Conservation (phyloP, 2,797 vertebrate species). For the Artibeus lituratus region DNA sequence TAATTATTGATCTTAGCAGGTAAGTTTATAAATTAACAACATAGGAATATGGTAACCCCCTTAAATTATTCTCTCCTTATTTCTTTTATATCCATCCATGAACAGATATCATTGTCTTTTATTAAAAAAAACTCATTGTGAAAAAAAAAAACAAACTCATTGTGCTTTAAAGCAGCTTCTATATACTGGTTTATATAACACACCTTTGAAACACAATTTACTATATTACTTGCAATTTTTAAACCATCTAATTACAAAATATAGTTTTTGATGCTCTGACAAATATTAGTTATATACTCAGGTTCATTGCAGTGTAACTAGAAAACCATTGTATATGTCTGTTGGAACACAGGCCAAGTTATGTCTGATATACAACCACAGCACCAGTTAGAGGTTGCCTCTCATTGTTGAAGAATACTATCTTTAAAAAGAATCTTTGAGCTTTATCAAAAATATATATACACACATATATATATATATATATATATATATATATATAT, state of each 20-base stretch:
- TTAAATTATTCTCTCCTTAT: not conserved
- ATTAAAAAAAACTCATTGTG: not conserved
- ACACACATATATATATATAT: too few relatives aligned
- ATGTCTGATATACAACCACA: not conserved
- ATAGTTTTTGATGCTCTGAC: not conserved
- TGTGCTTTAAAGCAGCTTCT: not conserved
- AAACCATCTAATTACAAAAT: not conserved
- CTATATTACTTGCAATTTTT: not conserved
- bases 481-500: too few relatives aligned
- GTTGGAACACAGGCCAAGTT: not conserved
- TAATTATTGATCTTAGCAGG: not conserved
- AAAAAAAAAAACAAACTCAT: rapidly evolving
- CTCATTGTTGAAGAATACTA: not conserved
- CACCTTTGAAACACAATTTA: not conserved
- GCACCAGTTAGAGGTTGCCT: not conserved
- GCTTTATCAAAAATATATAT: not conserved
- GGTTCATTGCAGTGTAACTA: not conserved
- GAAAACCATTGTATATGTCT: not conserved
- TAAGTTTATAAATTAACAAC: not conserved
- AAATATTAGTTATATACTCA: not conserved
- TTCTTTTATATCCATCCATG: not conserved
- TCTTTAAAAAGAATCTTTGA: not conserved
- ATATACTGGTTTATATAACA: not conserved
- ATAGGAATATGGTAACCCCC: not conserved
- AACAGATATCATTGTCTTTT: not conserved